phyloP scores from a whole-genome alignment of 2,113 vertebrate species.

The Pelvicachromis taeniatus region DNA sequence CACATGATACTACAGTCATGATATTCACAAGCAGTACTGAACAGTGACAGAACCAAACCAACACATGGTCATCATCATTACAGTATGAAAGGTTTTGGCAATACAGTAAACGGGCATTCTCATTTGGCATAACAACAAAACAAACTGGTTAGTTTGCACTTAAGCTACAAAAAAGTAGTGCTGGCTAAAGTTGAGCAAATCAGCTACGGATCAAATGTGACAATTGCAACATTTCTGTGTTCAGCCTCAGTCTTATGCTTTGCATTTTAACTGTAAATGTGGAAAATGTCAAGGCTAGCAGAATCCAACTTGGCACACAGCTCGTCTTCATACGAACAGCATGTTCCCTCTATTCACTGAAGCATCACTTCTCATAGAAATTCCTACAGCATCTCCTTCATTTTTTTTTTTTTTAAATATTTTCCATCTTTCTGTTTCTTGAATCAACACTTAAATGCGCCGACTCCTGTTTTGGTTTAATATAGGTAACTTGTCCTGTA shows the following conservation, averaged over 20 bases:
- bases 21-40: constrained; percentile 44
- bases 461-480: constrained; percentile 21
- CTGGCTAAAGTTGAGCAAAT: constrained; percentile 20
- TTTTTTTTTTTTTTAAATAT: background rate
- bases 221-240: constrained; percentile 13
- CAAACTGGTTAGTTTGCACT: constrained; percentile 46
- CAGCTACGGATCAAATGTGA: constrained; percentile 13
- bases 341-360: constrained; percentile 1
- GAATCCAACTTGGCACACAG: constrained; percentile 40
- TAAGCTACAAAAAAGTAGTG: constrained; percentile 18
- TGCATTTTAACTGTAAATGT: background rate
- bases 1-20: constrained; percentile 28
- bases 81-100: constrained; percentile 60
- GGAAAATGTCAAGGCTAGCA: background rate
- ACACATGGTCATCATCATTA: constrained; percentile 23
- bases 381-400: background rate
- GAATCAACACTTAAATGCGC: background rate
- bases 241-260: background rate
- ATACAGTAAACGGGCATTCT: constrained; percentile 45
- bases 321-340: background rate
- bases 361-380: background rate
- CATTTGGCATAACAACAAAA: constrained; percentile 30
- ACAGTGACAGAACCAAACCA: constrained; percentile 37
- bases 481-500: constrained; percentile 13
- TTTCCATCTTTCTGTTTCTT: background rate